phyloP scores from a whole-genome alignment of 2,888 invertebrate genomes.

The Stenotaenia linearis region DNA sequence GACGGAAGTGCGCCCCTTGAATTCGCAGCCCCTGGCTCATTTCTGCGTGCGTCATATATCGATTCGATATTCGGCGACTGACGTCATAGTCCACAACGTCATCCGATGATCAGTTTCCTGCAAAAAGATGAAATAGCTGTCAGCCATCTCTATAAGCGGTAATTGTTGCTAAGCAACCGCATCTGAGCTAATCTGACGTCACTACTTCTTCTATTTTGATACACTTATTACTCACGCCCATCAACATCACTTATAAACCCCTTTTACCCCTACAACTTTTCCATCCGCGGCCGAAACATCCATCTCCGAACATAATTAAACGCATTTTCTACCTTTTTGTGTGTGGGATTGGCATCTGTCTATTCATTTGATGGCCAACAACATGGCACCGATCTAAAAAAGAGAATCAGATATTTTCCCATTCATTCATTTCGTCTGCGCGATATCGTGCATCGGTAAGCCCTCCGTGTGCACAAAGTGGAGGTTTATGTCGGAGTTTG shows the following conservation, averaged over 20 bases:
- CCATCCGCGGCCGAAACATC: not conserved
- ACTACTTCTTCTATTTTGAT: not conserved
- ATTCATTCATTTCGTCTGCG: not conserved
- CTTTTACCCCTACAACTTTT: not conserved
- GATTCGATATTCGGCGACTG: not conserved
- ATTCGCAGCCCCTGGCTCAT: not conserved
- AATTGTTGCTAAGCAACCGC: not conserved
- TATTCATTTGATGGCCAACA: not conserved
- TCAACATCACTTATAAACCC: not conserved
- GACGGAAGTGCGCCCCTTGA: not conserved
- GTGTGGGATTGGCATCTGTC: not conserved
- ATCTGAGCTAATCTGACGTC: not conserved
- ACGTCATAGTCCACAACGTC: not conserved
- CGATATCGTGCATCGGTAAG: not conserved
- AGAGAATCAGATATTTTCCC: not conserved
- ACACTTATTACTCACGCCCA: not conserved
- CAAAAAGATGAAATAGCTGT: not conserved
- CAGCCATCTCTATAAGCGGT: not conserved
- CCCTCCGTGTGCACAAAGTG: not conserved
- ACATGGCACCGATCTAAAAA: not conserved
- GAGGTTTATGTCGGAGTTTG: not conserved
- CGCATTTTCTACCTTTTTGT: not conserved
- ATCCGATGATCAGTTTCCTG: not conserved
- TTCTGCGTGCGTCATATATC: not conserved
- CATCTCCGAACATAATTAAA: not conserved